Evolutionary conservation across 2,797 vertebrate genomes (phyloP), one percentile per base, ranked within the genome.

Genomic region (Rhadinocentrus ornatus): DNA sequence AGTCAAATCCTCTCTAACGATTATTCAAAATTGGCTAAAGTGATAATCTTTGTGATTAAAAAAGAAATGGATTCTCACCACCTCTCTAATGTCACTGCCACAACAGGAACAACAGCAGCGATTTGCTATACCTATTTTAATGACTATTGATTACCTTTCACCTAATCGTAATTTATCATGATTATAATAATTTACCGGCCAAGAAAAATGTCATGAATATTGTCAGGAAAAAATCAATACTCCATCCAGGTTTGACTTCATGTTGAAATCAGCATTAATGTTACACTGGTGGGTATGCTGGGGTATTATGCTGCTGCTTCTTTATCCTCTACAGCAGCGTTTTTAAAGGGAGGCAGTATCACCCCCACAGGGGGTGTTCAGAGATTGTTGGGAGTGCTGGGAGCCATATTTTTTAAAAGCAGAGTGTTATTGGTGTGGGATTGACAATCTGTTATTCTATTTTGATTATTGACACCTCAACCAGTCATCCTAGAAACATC

Each of bases 21-120:
- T 81, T 84, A 84, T 83, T 80, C 80, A 77, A 75, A 83, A 66
- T 24, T 63, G 34, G 32, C 62, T 52, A 48, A 34, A 41, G 69
- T 53, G 57, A 76, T 81, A 77, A 86, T 84, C 81, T 71, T 84
- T 80, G 61, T 67, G 71, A 84, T 86, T 79, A 81, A 69, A 71
- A 73, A 69, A 54, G 41, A 59, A 66, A 72, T n/a, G 1, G 48
- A 71, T 44, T 73, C 46, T 75, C 37, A 6, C 46, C 11, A 6
- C n/a, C 18, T 60, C 54, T 53, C 26, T 62, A 59, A 70, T 59
- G 56, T 50, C 44, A 50, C 11, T 11, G 62, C 54, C 61, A 44
- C 35, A 34, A 26, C 9, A 26, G 24, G 24, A 15, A 5, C 13
- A 26, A 52, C 24, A 66, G 29, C 13, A 18, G 31, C 48, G 32